A percentile compares a stretch with the other conserved stretches of the same genome.
Evolutionary conservation across 2,113 vertebrate species (phyloP).

Genomic region (Apus apus): DNA sequence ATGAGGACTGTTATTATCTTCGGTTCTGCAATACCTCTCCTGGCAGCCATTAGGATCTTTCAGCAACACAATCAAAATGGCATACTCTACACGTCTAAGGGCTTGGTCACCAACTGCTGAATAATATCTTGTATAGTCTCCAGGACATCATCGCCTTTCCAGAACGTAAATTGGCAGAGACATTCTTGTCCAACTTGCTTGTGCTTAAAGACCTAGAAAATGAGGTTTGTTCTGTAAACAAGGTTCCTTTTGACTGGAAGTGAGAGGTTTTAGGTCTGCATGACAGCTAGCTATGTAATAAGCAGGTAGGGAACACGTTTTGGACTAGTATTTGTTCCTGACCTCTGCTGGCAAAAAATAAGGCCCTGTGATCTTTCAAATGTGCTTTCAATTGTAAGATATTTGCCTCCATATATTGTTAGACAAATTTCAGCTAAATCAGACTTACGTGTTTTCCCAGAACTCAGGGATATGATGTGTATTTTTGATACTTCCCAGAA

Average conservation of each 20-base stretch:
- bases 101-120: background rate
- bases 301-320: background rate
- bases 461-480: background rate
- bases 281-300: background rate
- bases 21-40: background rate
- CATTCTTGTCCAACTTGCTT: background rate
- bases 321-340: background rate
- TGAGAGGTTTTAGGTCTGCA: background rate
- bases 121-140: background rate
- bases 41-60: background rate
- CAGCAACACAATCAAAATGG: background rate
- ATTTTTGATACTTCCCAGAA: constrained; percentile 23
- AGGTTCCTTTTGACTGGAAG: background rate
- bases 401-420: background rate
- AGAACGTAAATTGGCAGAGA: background rate
- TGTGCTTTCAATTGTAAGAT: background rate
- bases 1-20: background rate
- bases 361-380: background rate
- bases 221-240: background rate
- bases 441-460: background rate
- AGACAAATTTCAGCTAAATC: constrained; percentile 27
- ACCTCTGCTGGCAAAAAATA: background rate
- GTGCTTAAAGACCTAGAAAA: background rate
- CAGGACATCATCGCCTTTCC: background rate
- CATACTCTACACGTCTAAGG: background rate